Evolutionary conservation across 2,797 vertebrate species (phyloP).

Genomic region (Psittacula derbiana): DNA sequence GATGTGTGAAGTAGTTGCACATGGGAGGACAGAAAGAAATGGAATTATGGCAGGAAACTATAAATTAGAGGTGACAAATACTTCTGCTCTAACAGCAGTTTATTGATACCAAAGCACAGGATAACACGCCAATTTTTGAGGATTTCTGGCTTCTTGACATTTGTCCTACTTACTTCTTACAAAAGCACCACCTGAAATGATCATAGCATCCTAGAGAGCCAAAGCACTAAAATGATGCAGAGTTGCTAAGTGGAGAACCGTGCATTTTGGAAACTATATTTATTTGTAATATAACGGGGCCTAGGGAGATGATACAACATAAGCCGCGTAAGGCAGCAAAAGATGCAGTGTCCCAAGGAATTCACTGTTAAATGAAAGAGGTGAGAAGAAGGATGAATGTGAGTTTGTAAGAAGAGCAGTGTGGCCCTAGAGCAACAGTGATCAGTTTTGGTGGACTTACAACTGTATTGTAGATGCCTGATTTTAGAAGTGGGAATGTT

Average conservation of each 20-base stretch:
- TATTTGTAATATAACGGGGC: background rate
- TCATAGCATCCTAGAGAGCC: background rate
- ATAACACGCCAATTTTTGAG: background rate
- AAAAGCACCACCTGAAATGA: background rate
- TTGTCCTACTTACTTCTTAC: background rate
- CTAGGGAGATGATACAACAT: background rate
- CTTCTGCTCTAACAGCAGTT: background rate
- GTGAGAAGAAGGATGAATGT: background rate
- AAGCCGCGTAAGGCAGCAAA: background rate
- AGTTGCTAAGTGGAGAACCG: background rate
- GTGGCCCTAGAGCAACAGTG: background rate
- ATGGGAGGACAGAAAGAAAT: background rate
- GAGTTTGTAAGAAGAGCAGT: background rate
- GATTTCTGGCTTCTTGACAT: conserved; percentile 20
- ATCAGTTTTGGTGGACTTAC: background rate
- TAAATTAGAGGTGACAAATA: background rate
- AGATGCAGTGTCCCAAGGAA: background rate
- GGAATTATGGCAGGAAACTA: background rate
- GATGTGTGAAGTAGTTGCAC: background rate
- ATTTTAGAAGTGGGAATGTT: background rate
- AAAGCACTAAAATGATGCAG: background rate
- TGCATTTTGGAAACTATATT: background rate
- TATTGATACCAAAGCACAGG: background rate
- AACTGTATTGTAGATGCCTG: background rate
- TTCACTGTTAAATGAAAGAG: background rate